These are phyloP conservation scores for Halesus radiatus DNA, from an alignment of 1,140 invertebrate genomes.

Conservation along the genomic window DNA sequence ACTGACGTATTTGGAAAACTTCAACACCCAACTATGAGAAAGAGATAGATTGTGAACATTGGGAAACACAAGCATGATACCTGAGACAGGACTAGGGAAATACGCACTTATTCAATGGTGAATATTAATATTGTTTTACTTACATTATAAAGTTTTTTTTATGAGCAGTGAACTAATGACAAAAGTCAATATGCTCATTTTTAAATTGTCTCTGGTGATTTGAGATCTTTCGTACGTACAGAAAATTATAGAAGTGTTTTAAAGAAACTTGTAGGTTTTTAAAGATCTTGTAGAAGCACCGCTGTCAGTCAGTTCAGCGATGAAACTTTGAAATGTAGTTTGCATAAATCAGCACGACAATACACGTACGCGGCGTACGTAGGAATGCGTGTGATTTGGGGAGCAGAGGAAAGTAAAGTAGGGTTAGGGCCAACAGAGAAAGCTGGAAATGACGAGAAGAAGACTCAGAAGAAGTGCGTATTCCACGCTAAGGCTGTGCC, in stretches of 20 bases:
- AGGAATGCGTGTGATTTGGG: neutral
- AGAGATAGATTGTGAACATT: neutral
- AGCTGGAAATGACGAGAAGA: neutral
- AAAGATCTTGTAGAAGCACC: no score
- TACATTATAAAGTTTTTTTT: no score
- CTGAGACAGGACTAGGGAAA: neutral
- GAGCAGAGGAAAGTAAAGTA: neutral
- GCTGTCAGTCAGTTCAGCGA: neutral
- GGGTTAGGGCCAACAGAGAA: neutral
- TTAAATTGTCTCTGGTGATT: no score
- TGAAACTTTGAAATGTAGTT: neutral
- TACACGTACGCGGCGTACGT: no score
- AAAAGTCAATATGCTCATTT: no score
- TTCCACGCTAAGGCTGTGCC: neutral
- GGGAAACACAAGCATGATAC: constrained; percentile 9
- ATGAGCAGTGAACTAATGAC: no score
- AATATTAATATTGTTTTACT: neutral
- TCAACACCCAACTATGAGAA: constrained; percentile 21
- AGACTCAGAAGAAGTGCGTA: constrained; percentile 3
- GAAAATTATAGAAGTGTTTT: no score
- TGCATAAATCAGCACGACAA: neutral
- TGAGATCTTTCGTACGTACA: no score
- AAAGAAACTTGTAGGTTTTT: no score
- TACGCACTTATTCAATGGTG: neutral
- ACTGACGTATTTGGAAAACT: neutral